Evolutionary conservation across 2,113 vertebrate genomes (phyloP), one percentile per base, ranked within the genome.

Genomic region (Gnathonemus echidnorhynchus): DNA sequence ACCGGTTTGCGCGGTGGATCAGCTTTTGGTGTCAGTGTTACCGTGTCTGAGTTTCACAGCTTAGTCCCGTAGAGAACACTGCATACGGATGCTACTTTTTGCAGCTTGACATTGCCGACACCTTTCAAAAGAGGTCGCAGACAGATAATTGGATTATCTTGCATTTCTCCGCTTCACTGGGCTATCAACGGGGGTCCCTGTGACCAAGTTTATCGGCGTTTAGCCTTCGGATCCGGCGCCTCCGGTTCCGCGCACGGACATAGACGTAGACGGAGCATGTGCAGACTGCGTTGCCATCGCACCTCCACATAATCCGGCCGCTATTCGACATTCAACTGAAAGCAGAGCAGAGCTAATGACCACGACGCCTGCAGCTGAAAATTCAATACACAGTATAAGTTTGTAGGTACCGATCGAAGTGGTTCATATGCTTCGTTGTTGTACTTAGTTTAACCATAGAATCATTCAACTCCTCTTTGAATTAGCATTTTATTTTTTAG

Each of bases 131-230:
- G 39, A n/a, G 53, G 56, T 88, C 53, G 53, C 53, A 62, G 24
- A 45, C 35, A 21, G 86, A 62, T 88, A 46, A 88, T 66, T 88
- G 53, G 31, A 88, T 88, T 88, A 56, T 66, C 35, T 46, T 88
- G 21, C 48, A 77, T 46, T 74, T 80, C 39, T 35, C 70, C 35
- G 74, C 74, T 80, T 80, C 70, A 49, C 11, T 19, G 27, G 39
- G 50, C 39, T 89, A 39, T 89, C 46, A 48, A 24, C 48, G 3
- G 88, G 88, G 66, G 42, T 70, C 45, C 27, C 21, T 84, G 45
- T 10, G 45, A 48, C 24, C 21, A 46, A 24, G 45, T 86, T 86
- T 49, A 52, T 52, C 31, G 46, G 48, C 27, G 27, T 53, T 39
- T 80, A 31, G 62, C 74, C 27, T 89, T 50, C 19, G 1, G 74